Evolutionary conservation across 2,888 invertebrate genomes (phyloP).

Genomic region (Chymomyza fuscimana): DNA sequence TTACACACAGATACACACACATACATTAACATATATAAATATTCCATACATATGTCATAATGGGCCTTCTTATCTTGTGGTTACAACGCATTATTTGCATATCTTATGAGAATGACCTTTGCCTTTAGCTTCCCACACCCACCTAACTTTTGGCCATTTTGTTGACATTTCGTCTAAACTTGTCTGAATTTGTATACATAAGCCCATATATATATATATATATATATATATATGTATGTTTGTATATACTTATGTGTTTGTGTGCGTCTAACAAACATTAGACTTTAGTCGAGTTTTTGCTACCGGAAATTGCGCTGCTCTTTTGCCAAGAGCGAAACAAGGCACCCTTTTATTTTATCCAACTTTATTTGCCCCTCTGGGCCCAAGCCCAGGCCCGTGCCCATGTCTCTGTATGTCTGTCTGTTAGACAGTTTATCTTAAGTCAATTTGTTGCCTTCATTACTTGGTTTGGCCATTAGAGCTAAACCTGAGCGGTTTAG

Average conservation of each 20-base stretch:
- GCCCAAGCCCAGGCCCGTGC: background rate
- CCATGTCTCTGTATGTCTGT: slow-evolving; percentile 50
- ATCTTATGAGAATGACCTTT: slow-evolving; percentile 8
- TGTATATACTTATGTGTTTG: background rate
- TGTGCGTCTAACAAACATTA: background rate
- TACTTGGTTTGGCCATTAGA: slow-evolving; percentile 22
- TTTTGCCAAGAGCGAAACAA: slow-evolving; percentile 35
- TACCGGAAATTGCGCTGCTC: slow-evolving; percentile 65
- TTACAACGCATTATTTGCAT: slow-evolving; percentile 4
- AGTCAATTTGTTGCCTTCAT: slow-evolving; percentile 64
- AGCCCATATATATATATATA: background rate
- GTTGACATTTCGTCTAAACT: slow-evolving; percentile 10
- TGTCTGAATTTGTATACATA: background rate
- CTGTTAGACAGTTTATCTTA: slow-evolving; percentile 54
- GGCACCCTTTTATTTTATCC: slow-evolving; percentile 54
- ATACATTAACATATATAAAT: background rate
- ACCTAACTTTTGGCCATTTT: background rate
- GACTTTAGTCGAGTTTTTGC: slow-evolving; percentile 1
- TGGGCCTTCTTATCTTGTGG: slow-evolving; percentile 3
- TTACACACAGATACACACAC: background rate
- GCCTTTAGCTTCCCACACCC: background rate
- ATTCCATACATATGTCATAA: slow-evolving; percentile 1
- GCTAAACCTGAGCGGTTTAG: slow-evolving; percentile 44
- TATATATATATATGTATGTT: background rate
- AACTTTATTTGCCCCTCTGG: background rate